Percentiles rank a stretch among this genome's conserved stretches.
These are phyloP conservation scores for Ranitomeya variabilis DNA, from an alignment of 2,113 vertebrate genomes.

Conservation along the genomic window DNA sequence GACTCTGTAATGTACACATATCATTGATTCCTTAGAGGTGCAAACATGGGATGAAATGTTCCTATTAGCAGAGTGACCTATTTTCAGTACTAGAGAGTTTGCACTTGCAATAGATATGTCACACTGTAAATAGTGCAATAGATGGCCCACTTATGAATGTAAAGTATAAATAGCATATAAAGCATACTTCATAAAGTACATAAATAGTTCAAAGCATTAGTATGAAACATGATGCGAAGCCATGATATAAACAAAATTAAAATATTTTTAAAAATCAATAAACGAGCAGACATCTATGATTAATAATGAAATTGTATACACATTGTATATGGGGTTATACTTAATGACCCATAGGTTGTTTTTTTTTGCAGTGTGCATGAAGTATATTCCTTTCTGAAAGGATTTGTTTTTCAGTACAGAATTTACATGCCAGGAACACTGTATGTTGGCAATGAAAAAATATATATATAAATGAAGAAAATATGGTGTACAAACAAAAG, in stretches of 20 bases:
- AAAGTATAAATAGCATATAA: conserved; percentile 45
- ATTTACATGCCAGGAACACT: background rate
- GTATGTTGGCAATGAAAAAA: background rate
- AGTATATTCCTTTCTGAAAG: background rate
- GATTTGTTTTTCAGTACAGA: background rate
- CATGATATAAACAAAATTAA: background rate
- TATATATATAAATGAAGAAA: background rate
- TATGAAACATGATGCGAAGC: background rate
- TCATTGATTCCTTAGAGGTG: conserved; percentile 22
- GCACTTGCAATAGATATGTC: conserved; percentile 33
- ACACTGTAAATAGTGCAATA: conserved; percentile 50
- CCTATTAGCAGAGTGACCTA: conserved; percentile 26
- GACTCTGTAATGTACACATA: conserved; percentile 28
- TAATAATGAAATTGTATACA: background rate
- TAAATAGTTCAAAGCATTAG: conserved; percentile 11
- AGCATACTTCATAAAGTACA: background rate
- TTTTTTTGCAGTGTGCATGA: background rate
- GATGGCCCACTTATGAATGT: conserved; percentile 48
- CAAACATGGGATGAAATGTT: conserved; percentile 7
- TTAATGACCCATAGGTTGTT: background rate
- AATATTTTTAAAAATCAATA: background rate
- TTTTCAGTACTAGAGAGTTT: conserved; percentile 22
- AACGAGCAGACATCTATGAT: background rate
- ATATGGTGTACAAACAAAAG: background rate
- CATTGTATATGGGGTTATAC: background rate